Evolutionary conservation across 2,888 invertebrate species (phyloP), one percentile per base, ranked within the genome.

Genomic region (Oligia latruncula): DNA sequence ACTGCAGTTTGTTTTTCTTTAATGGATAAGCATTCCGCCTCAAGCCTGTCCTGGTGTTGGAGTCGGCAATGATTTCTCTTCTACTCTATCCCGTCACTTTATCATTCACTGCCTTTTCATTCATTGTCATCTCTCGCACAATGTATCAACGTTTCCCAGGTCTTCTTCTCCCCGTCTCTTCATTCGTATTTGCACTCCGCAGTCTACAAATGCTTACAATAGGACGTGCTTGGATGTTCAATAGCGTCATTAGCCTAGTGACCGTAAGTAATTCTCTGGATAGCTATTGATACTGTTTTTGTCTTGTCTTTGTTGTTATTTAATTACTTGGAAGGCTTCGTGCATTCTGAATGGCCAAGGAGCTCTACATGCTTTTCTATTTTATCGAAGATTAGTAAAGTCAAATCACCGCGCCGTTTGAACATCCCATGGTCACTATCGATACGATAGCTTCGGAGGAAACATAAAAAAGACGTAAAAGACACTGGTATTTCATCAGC

Each of bases 211-310:
- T 46, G 55, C 49, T 71, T 64, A 64, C 52, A 73, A 65, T 52
- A 58, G n/a, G 35, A 84, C 85, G 81, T 84, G 85, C 29, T 71
- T 67, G 29, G 74, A 67, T 46, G 78, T 65, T 52, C 68, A 60
- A 78, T 85, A 58, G 71, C 71, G 62, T 75, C 77, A 84, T 84
- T 84, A 81, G 52, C 83, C 66, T 81, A 84, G 70, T 84, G 65
- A 73, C 72, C 52, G 65, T 55, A 58, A n/a, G 43, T 29, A 40
- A 66, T 71, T 74, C 70, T 71, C 43, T 46, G 55, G 13, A 74
- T 55, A 20, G 52, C 29, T 64, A 35, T 23, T 46, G 71, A 55
- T 78, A 71, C 78, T 83, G 71, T 71, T 77, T 75, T 29, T 67
- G 68, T 49, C 15, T 43, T 77, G n/a, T 20, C n/a, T 71, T 62